phyloP scores from a whole-genome alignment of 1,140 invertebrate genomes.

The Drosophila sturtevanti region DNA sequence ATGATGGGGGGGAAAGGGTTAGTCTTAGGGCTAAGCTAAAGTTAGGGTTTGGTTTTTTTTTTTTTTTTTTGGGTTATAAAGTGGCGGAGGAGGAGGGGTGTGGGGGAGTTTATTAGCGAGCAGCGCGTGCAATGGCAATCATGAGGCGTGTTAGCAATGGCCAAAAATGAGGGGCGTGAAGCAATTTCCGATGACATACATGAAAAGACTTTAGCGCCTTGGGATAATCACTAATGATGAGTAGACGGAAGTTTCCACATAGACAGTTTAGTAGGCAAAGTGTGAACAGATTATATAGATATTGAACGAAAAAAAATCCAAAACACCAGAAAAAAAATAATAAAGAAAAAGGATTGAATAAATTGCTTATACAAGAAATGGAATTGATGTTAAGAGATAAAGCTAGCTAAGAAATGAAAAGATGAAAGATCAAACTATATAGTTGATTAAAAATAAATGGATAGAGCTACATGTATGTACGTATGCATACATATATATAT shows the following conservation, averaged over 20 bases:
- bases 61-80: no score
- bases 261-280: constrained; percentile 32
- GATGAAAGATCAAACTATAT: no score
- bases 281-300: constrained; percentile 51
- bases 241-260: constrained; percentile 28
- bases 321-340: neutral
- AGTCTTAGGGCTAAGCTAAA: constrained; percentile 19
- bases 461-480: no score
- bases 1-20: constrained; percentile 35
- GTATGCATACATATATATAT: no score
- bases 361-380: neutral
- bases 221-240: constrained; percentile 59
- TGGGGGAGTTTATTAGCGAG: constrained; percentile 62
- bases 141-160: constrained; percentile 68
- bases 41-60: constrained; percentile 8
- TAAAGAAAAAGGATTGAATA: neutral
- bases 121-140: constrained; percentile 73
- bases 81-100: no score
- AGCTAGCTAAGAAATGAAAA: no score
- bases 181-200: constrained; percentile 77
- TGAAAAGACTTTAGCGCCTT: constrained; percentile 56
- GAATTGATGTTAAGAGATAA: no score
- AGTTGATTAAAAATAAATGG: no score
- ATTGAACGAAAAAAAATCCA: no score
- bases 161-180: constrained; percentile 29